Evolutionary conservation across 2,797 vertebrate species (phyloP).

Genomic region (Mallotus villosus): DNA sequence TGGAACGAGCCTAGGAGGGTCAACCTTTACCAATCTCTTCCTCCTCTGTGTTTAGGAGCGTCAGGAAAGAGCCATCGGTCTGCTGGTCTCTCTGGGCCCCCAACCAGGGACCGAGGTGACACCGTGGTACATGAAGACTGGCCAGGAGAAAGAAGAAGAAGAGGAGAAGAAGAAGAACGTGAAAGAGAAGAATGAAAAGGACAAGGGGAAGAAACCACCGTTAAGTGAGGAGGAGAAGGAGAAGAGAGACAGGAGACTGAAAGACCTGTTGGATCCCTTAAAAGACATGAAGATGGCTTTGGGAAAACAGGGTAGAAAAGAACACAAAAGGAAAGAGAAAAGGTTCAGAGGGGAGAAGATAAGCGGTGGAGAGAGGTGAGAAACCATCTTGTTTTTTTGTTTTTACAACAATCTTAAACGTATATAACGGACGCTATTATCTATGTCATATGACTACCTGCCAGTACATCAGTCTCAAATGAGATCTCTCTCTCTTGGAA

Average conservation of each 20-base stretch:
- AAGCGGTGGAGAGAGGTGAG: constrained; percentile 62
- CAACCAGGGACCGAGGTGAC: constrained; percentile 79
- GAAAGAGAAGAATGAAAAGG: constrained; percentile 44
- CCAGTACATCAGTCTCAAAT: too few species aligned
- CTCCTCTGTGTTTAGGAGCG: constrained; percentile 71
- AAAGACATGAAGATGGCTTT: constrained; percentile 80
- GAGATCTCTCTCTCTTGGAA: too few species aligned
- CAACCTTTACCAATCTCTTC: background rate
- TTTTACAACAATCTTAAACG: background rate
- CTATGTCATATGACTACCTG: too few species aligned
- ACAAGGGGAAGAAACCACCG: constrained; percentile 49
- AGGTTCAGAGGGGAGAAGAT: constrained; percentile 51
- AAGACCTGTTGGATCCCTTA: constrained; percentile 82
- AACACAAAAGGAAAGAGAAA: constrained; percentile 66
- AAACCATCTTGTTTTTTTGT: background rate
- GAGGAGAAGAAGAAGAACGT: constrained; percentile 38
- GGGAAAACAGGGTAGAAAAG: constrained; percentile 62
- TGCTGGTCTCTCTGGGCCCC: constrained; percentile 87
- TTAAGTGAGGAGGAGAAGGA: constrained; percentile 72
- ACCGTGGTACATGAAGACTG: constrained; percentile 85
- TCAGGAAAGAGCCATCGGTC: constrained; percentile 85
- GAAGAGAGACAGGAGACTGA: constrained; percentile 80
- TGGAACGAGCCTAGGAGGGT: too few species aligned
- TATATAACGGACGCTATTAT: background rate
- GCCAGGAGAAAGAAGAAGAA: constrained; percentile 58